Evolutionary conservation across 1,140 invertebrate species (phyloP).

Genomic region (Drosophila takahashii): DNA sequence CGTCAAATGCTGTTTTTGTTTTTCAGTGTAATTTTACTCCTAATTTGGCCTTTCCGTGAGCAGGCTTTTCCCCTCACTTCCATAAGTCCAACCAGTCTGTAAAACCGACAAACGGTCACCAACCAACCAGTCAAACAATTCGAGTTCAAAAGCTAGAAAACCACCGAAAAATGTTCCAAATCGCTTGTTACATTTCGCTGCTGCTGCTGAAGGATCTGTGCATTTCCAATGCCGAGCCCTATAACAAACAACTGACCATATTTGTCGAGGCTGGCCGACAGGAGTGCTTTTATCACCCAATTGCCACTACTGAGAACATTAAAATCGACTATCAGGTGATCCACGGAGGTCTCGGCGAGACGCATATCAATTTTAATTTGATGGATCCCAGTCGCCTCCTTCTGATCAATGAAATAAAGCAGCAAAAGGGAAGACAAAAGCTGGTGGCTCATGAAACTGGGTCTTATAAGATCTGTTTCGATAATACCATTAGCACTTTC

Average conservation of each 20-base stretch:
- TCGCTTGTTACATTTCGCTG: slow-evolving; percentile 10
- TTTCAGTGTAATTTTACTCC: background rate
- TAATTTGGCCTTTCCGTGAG: background rate
- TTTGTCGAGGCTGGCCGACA: slow-evolving; percentile 87
- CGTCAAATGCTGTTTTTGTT: too few species aligned
- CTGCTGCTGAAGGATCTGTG: background rate
- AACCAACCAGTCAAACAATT: slow-evolving; percentile 16
- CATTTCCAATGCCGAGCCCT: slow-evolving; percentile 36
- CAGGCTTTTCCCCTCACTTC: background rate
- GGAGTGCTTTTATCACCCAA: slow-evolving; percentile 89
- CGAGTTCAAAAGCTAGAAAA: slow-evolving; percentile 6
- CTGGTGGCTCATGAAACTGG: slow-evolving; percentile 86
- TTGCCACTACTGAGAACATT: slow-evolving; percentile 86
- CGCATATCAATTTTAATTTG: slow-evolving; percentile 90
- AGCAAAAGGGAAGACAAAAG: slow-evolving; percentile 87
- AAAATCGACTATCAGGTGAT: slow-evolving; percentile 92
- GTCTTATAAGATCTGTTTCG: slow-evolving; percentile 92
- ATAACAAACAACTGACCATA: slow-evolving; percentile 88
- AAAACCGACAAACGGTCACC: background rate
- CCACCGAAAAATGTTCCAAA: slow-evolving; percentile 51
- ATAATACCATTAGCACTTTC: slow-evolving; percentile 92
- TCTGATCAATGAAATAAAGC: slow-evolving; percentile 87
- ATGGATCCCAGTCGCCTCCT: slow-evolving; percentile 87
- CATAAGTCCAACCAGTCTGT: background rate
- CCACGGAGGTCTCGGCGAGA: slow-evolving; percentile 89